Conservation (phyloP, 1,140 invertebrate species). For the Drosophila insularis region DNA sequence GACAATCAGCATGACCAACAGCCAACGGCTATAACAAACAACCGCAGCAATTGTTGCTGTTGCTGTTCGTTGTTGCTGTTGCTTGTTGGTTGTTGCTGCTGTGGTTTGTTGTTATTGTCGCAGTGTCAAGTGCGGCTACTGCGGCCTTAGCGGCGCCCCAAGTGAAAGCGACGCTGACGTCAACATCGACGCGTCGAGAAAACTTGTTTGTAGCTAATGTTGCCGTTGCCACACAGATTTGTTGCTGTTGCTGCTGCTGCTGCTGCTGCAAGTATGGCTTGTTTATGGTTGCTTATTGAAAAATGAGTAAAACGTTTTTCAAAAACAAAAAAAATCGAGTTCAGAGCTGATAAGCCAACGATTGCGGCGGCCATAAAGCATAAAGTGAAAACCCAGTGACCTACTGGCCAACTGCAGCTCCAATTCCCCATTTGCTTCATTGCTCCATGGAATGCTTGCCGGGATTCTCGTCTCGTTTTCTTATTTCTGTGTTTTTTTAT, state of each 20-base stretch:
- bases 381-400: conserved; percentile 78
- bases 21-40: conserved; percentile 71
- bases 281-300: conserved; percentile 64
- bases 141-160: conserved; percentile 49
- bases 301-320: conserved; percentile 71
- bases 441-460: background rate
- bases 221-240: conserved; percentile 37
- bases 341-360: conserved; percentile 69
- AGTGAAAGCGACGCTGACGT: conserved; percentile 63
- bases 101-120: conserved; percentile 53
- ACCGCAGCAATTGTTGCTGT: conserved; percentile 71
- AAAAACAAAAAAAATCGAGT: conserved; percentile 52
- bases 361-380: conserved; percentile 54
- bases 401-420: conserved; percentile 58
- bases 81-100: conserved; percentile 25
- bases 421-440: conserved; percentile 3
- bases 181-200: conserved; percentile 34
- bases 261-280: conserved; percentile 13
- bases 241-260: conserved; percentile 32
- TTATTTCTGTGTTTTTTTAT: background rate
- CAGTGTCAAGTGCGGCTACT: conserved; percentile 72
- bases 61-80: conserved; percentile 5
- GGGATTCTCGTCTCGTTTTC: background rate
- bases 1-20: conserved; percentile 75
- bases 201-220: conserved; percentile 50